Percentiles rank a stretch among this genome's conserved stretches.
phyloP scores from a whole-genome alignment of 2,113 vertebrate species.

The Prietella phreatophila region DNA sequence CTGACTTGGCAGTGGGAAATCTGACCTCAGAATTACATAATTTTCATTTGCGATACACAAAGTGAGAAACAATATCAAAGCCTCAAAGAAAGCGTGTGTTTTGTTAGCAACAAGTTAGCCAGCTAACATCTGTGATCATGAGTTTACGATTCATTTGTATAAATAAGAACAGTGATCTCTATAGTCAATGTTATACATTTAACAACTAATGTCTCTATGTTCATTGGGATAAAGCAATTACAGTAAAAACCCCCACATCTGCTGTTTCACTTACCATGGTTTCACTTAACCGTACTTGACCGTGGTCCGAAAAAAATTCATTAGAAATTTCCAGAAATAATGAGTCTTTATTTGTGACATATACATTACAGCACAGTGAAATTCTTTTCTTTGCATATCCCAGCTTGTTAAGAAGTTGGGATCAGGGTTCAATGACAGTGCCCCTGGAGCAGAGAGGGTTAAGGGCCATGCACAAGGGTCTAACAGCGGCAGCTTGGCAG shows the following conservation, averaged over 20 bases:
- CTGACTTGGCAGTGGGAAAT: background rate
- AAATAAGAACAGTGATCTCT: background rate
- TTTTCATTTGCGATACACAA: background rate
- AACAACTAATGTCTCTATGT: background rate
- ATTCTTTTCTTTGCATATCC: too few species aligned
- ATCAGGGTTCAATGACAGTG: too few species aligned
- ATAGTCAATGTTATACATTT: background rate
- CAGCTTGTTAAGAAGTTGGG: too few species aligned
- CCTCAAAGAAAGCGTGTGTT: background rate
- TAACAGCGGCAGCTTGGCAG: too few species aligned
- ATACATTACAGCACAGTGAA: too few species aligned
- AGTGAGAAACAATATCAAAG: background rate
- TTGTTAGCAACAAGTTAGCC: background rate
- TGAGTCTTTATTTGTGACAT: too few species aligned
- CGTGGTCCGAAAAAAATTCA: too few species aligned
- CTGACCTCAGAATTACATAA: background rate
- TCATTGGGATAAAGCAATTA: background rate
- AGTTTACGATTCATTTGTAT: background rate
- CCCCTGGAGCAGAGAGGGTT: too few species aligned
- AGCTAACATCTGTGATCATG: background rate
- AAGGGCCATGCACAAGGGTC: too few species aligned
- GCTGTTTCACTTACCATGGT: too few species aligned
- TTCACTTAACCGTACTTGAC: too few species aligned
- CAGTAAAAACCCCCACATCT: background rate
- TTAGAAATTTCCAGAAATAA: too few species aligned